phyloP scores from a whole-genome alignment of 2,113 vertebrate species.

The human region DNA sequence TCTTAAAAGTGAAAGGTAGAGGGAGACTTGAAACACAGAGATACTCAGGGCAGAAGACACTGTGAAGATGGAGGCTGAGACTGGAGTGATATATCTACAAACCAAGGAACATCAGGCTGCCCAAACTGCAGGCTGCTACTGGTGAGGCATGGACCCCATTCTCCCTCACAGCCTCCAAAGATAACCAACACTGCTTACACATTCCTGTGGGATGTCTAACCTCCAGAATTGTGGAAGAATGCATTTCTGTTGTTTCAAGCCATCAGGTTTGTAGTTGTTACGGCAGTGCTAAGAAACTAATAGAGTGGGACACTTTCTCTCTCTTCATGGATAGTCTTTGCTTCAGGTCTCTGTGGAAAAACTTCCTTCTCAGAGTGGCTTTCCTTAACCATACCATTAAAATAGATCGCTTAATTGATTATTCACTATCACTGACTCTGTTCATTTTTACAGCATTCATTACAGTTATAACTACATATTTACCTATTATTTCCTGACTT shows the following conservation, averaged over 20 bases:
- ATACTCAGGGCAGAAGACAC: not conserved
- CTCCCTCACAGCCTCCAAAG: not conserved
- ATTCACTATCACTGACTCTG: not conserved
- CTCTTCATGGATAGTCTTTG: not conserved
- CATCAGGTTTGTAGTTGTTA: not conserved
- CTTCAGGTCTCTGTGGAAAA: not conserved
- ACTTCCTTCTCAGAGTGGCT: not conserved
- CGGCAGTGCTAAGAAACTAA: not conserved
- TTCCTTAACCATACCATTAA: not conserved
- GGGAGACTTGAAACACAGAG: not conserved
- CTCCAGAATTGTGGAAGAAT: not conserved
- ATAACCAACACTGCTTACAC: not conserved
- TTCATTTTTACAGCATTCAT: not conserved
- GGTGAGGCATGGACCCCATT: not conserved
- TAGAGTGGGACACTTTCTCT: not conserved
- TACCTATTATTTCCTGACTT: not conserved
- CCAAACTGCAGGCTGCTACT: not conserved
- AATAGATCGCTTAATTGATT: not conserved
- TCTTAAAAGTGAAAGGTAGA: not conserved
- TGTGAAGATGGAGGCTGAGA: not conserved
- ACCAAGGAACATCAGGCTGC: not conserved
- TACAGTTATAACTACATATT: not conserved
- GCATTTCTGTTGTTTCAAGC: not conserved
- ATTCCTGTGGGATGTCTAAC: not conserved
- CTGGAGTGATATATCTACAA: accelerated